phyloP scores from a whole-genome alignment of 2,797 vertebrate genomes.

The Prionace glauca region DNA sequence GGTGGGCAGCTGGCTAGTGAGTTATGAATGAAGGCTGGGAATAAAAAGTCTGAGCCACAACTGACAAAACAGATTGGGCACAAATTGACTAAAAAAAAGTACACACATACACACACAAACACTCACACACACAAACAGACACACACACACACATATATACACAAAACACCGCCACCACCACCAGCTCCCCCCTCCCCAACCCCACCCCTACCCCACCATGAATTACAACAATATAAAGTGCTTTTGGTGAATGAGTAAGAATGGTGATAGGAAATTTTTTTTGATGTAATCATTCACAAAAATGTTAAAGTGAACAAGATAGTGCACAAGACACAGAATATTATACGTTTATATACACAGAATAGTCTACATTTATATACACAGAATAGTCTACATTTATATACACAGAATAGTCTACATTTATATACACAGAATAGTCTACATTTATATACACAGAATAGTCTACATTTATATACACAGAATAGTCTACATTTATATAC shows the following conservation, averaged over 20 bases:
- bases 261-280: neutral
- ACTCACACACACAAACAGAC: too few species aligned
- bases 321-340: conserved; percentile 43
- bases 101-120: too few species aligned
- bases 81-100: too few species aligned
- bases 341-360: conserved; percentile 47
- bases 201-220: too few species aligned
- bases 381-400: conserved; percentile 52
- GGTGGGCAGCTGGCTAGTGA: neutral
- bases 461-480: neutral
- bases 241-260: neutral
- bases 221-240: neutral
- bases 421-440: conserved; percentile 54
- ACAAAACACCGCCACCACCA: too few species aligned
- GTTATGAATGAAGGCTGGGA: neutral
- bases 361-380: conserved; percentile 52
- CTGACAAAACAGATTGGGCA: too few species aligned
- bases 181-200: too few species aligned
- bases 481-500: conserved; percentile 52
- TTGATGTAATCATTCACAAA: neutral
- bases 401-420: conserved; percentile 57
- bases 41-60: neutral
- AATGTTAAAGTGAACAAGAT: neutral
- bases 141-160: too few species aligned
- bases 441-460: conserved; percentile 45